These are phyloP conservation scores for Lasioglossum marginatum DNA, from an alignment of 2,888 invertebrate species.

Conservation along the genomic window DNA sequence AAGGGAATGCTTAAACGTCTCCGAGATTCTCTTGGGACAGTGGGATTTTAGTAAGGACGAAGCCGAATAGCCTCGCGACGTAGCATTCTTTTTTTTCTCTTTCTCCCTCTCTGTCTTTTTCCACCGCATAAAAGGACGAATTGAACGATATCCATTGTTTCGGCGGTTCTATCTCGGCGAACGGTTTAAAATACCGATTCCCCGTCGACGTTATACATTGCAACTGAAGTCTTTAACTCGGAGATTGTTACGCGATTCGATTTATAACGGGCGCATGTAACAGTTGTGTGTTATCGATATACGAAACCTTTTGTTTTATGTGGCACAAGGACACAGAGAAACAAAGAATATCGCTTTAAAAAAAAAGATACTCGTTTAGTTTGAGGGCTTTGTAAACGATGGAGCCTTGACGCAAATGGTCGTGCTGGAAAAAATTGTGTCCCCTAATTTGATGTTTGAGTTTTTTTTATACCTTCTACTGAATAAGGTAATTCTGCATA, in stretches of 20 bases:
- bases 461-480: background rate
- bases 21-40: background rate
- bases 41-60: conserved; percentile 13
- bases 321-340: conserved; percentile 1
- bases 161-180: background rate
- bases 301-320: conserved; percentile 31
- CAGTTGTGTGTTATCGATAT: conserved; percentile 37
- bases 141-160: conserved; percentile 16
- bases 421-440: background rate
- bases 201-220: conserved; percentile 21
- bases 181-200: conserved; percentile 22
- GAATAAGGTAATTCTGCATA: background rate
- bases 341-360: background rate
- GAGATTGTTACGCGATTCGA: conserved; percentile 45
- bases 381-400: conserved; percentile 5
- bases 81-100: background rate
- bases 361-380: conserved; percentile 18
- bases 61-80: background rate
- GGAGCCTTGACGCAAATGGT: conserved; percentile 1
- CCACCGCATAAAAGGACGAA: conserved; percentile 15
- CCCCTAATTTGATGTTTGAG: background rate
- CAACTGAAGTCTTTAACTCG: conserved; percentile 4
- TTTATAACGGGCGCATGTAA: conserved; percentile 36
- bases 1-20: conserved; percentile 17
- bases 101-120: background rate